A percentile compares a stretch with the other conserved stretches of the same genome.
Conservation (phyloP, 2,888 invertebrate genomes). For the Lamellibrachia satsuma region DNA sequence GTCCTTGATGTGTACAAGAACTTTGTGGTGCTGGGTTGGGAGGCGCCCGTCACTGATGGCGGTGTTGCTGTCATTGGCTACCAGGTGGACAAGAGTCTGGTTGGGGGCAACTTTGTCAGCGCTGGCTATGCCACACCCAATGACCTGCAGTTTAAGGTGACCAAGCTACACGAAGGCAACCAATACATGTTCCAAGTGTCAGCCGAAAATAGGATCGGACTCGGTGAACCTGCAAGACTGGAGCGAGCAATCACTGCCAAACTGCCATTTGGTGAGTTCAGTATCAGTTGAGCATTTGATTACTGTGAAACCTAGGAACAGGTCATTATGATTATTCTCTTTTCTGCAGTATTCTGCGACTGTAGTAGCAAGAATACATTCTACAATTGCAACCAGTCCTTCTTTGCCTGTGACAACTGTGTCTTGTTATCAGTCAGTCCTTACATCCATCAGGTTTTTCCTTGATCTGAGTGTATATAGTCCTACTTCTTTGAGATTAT, state of each 20-base stretch:
- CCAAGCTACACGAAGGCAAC: slow-evolving; percentile 78
- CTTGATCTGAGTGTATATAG: too few relatives aligned
- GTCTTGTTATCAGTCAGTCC: too few relatives aligned
- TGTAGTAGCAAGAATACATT: too few relatives aligned
- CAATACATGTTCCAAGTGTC: slow-evolving; percentile 87
- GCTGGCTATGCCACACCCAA: slow-evolving; percentile 26
- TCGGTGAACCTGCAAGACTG: slow-evolving; percentile 83
- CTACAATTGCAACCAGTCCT: too few relatives aligned
- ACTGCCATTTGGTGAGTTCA: slow-evolving; percentile 45
- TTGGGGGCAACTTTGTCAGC: slow-evolving; percentile 31
- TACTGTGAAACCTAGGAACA: background rate
- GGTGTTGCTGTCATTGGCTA: slow-evolving; percentile 44
- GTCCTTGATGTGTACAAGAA: slow-evolving; percentile 84
- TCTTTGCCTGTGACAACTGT: too few relatives aligned
- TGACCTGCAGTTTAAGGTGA: slow-evolving; percentile 44
- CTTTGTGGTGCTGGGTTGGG: slow-evolving; percentile 78
- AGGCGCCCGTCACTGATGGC: slow-evolving; percentile 58
- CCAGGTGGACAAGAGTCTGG: slow-evolving; percentile 34
- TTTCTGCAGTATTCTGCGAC: too few relatives aligned
- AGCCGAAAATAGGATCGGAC: slow-evolving; percentile 85
- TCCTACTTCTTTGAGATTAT: too few relatives aligned
- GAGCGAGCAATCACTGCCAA: slow-evolving; percentile 71
- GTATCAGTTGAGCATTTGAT: background rate
- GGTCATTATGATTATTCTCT: background rate
- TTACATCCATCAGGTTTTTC: too few relatives aligned